These are phyloP conservation scores for Melospiza georgiana DNA, from an alignment of 2,113 vertebrate species.

Conservation along the genomic window DNA sequence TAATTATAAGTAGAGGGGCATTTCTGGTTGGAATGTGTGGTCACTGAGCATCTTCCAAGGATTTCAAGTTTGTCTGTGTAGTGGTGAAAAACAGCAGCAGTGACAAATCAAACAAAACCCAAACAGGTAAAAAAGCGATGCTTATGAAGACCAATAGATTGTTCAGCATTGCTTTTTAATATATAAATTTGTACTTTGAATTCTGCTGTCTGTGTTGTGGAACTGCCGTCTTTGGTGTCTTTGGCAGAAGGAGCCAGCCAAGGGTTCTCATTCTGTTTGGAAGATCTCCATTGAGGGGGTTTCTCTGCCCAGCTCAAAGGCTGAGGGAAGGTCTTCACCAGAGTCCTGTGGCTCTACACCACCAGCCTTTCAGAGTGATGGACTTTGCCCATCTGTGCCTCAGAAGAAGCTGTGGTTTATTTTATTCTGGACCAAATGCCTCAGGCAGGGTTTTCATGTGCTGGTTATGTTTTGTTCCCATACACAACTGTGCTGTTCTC, in stretches of 20 bases:
- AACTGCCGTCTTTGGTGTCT: background rate
- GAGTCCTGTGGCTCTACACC: background rate
- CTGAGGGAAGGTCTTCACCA: background rate
- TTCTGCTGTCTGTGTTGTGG: background rate
- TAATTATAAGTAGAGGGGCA: background rate
- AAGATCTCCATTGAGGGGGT: fast-evolving
- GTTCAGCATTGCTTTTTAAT: background rate
- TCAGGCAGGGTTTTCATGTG: background rate
- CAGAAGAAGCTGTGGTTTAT: background rate
- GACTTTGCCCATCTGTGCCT: background rate
- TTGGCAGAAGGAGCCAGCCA: background rate
- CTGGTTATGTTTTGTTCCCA: background rate
- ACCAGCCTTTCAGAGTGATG: background rate
- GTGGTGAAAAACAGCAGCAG: background rate
- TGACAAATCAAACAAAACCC: background rate
- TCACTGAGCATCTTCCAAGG: background rate
- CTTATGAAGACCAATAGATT: background rate
- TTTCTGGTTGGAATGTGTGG: background rate
- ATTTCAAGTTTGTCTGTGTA: background rate
- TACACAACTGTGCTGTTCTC: background rate
- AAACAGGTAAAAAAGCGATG: background rate
- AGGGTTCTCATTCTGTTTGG: background rate
- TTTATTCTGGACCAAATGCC: background rate
- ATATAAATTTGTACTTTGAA: background rate
- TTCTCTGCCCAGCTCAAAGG: background rate